These are phyloP conservation scores for Trypoxylus dichotomus DNA, from an alignment of 1,140 invertebrate species.

Conservation along the genomic window DNA sequence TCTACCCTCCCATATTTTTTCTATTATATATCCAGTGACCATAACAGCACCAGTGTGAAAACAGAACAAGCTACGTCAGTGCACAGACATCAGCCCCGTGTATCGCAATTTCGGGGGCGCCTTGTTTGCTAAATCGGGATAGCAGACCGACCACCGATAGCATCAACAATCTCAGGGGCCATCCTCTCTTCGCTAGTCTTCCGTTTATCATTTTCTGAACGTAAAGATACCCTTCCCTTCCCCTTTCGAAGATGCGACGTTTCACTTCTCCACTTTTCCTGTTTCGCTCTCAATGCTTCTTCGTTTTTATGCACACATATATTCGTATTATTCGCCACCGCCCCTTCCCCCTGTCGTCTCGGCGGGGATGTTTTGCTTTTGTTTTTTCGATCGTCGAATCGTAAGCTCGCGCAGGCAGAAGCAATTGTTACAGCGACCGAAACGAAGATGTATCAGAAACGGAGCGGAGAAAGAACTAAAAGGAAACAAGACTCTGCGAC, in stretches of 20 bases:
- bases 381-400: not conserved
- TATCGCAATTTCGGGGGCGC: conserved; percentile 49
- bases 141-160: conserved; percentile 43
- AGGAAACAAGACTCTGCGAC: not conserved
- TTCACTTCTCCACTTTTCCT: not conserved
- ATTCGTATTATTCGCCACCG: too few species aligned
- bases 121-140: conserved; percentile 37
- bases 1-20: not conserved
- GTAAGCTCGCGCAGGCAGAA: not conserved
- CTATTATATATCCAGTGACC: not conserved
- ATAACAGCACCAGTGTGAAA: not conserved
- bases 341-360: not conserved
- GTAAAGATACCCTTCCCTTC: conserved; percentile 36
- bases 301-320: not conserved
- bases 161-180: conserved; percentile 51
- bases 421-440: not conserved
- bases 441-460: not conserved
- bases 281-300: not conserved
- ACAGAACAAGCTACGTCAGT: not conserved
- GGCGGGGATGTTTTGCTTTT: not conserved
- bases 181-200: conserved; percentile 38
- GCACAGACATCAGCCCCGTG: conserved; percentile 37
- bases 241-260: not conserved
- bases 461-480: not conserved
- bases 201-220: conserved; percentile 50